These are phyloP conservation scores for Sphaerophoria taeniata DNA, from an alignment of 2,888 invertebrate genomes.

Conservation along the genomic window DNA sequence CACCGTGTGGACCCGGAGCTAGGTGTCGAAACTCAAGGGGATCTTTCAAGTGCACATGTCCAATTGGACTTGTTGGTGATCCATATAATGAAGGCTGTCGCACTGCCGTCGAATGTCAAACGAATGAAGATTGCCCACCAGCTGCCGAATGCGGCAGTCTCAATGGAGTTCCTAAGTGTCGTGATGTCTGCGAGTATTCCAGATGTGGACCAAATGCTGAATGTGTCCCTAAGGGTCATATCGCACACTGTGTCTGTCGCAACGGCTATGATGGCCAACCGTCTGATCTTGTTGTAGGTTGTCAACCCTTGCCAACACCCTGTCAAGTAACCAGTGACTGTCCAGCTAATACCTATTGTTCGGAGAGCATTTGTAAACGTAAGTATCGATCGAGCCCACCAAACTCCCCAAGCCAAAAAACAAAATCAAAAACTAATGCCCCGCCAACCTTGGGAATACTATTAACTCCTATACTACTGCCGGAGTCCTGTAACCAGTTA, in stretches of 20 bases:
- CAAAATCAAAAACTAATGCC: constrained; percentile 55
- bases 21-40: constrained; percentile 91
- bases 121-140: constrained; percentile 91
- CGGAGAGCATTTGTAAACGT: constrained; percentile 92
- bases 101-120: constrained; percentile 91
- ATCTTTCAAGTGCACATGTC: constrained; percentile 91
- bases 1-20: constrained; percentile 92
- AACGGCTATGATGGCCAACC: constrained; percentile 91
- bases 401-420: constrained; percentile 30
- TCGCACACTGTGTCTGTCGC: constrained; percentile 90
- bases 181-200: constrained; percentile 90
- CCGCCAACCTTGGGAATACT: constrained; percentile 67
- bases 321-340: constrained; percentile 90
- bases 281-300: constrained; percentile 87
- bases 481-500: constrained; percentile 51
- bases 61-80: constrained; percentile 91
- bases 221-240: constrained; percentile 90
- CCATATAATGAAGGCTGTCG: constrained; percentile 93
- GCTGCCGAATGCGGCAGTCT: constrained; percentile 90
- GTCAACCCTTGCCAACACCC: constrained; percentile 88
- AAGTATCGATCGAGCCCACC: constrained; percentile 81
- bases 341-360: constrained; percentile 91
- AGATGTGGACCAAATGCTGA: constrained; percentile 93
- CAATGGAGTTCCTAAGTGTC: constrained; percentile 91
- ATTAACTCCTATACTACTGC: constrained; percentile 67